Base-by-base conservation (phyloP, 2,888 invertebrate species). In the Tenthredo mesomela region DNA sequence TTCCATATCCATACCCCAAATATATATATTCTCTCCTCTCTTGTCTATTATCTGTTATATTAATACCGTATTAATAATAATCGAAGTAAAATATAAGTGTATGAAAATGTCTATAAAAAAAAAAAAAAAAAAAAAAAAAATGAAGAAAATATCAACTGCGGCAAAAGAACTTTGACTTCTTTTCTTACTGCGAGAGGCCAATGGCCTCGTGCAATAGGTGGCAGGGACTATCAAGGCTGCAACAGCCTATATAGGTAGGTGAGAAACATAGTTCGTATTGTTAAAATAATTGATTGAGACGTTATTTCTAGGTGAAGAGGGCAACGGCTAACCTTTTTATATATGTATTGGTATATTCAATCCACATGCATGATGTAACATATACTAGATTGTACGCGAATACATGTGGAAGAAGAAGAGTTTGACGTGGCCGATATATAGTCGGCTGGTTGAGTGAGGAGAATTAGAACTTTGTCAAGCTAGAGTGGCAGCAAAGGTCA, bases 261-360 rank as follows among this genome's bases (percentile, higher is more conserved):
- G n/a, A 77, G 21, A 40, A 33, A 77, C 9, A 9, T 6, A 7
- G 29, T 50, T 50, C 21, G 15, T 50, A 50, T 77, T 77, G 50
- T 47, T 54, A 29, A 77, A 73, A 73, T n/a, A 43, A 73, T 73
- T 73, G 71, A 73, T 25, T 33, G 61, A 21, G 47, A 77, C 50
- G 78, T 78, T 78, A 58, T 58, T 58, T 58, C 78, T 40, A 40
- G 37, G 54, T 40, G 78, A 61, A 61, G 58, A 61, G 78, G 61
- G 21, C 58, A 78, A 78, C n/a, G 58, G 50, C 75, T 77, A 9
- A 78, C 58, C 61, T 61, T 78, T 58, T n/a, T 7, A 33, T 33
- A 3, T 37, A 10, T 61, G 58, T n/a, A 29, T n/a, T 10, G 9
- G n/a, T 40, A 12, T 50, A 77, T 43, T 2, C 2, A 58, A 33